phyloP scores from a whole-genome alignment of 2,888 invertebrate species.

The Pterobdella sp. region DNA sequence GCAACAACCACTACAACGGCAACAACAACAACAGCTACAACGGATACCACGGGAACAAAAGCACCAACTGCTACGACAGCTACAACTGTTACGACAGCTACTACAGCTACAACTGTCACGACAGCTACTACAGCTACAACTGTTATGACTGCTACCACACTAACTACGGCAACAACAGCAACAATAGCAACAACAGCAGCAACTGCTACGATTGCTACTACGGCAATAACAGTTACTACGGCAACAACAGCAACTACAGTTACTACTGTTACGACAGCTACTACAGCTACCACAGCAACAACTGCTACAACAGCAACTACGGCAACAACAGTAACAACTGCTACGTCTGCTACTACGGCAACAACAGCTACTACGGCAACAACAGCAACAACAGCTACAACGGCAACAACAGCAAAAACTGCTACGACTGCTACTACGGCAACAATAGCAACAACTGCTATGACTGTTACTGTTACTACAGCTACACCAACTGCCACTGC shows the following conservation, averaged over 20 bases:
- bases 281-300: background rate
- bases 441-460: background rate
- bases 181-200: background rate
- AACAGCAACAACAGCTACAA: background rate
- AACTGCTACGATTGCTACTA: background rate
- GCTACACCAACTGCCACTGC: background rate
- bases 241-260: constrained; percentile 1
- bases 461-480: background rate
- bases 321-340: background rate
- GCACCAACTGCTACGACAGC: background rate
- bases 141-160: background rate
- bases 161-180: background rate
- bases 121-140: constrained; percentile 10
- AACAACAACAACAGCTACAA: background rate
- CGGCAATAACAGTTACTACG: background rate
- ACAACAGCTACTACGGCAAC: background rate
- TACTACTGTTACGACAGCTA: background rate
- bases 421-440: background rate
- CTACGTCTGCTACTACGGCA: background rate
- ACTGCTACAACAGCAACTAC: background rate
- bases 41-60: background rate
- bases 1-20: background rate
- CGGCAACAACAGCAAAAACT: background rate
- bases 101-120: background rate
- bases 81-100: background rate